Percentiles rank a stretch among this genome's conserved stretches.
These are phyloP conservation scores for Leptoteleia sp. DNA, from an alignment of 1,140 invertebrate species.

Conservation along the genomic window DNA sequence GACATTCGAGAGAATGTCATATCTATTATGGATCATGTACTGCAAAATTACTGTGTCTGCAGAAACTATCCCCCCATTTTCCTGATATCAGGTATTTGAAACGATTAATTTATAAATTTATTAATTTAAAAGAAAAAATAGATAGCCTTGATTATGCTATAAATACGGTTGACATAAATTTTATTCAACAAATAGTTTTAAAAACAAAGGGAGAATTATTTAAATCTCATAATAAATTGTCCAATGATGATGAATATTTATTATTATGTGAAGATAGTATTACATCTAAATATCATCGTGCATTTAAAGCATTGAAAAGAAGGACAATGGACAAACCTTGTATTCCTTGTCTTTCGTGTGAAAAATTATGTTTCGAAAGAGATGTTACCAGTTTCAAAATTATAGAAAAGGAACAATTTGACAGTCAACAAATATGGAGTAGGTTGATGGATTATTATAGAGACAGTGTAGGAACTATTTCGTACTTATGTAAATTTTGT, in stretches of 20 bases:
- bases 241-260: constrained; percentile 28
- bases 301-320: constrained; percentile 52
- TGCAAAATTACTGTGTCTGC: constrained; percentile 13
- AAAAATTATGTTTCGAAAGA: constrained; percentile 53
- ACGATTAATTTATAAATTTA: constrained; percentile 21
- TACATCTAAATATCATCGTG: constrained; percentile 17
- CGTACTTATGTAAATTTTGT: constrained; percentile 45
- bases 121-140: constrained; percentile 14
- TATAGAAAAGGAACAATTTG: constrained; percentile 19
- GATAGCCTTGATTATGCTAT: constrained; percentile 9
- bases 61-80: constrained; percentile 33
- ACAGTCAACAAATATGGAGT: constrained; percentile 30
- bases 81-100: constrained; percentile 37
- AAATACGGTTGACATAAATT: constrained; percentile 12
- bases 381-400: constrained; percentile 25
- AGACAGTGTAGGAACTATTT: constrained; percentile 3
- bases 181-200: too few relatives aligned
- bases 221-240: too few relatives aligned
- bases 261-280: constrained; percentile 46
- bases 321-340: constrained; percentile 37
- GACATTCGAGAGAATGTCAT: constrained; percentile 25
- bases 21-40: constrained; percentile 13
- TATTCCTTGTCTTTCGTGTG: constrained; percentile 48
- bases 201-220: too few relatives aligned
- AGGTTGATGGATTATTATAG: constrained; percentile 27